Evolutionary conservation across 2,113 vertebrate genomes (phyloP).

Genomic region (Nicator chloris): DNA sequence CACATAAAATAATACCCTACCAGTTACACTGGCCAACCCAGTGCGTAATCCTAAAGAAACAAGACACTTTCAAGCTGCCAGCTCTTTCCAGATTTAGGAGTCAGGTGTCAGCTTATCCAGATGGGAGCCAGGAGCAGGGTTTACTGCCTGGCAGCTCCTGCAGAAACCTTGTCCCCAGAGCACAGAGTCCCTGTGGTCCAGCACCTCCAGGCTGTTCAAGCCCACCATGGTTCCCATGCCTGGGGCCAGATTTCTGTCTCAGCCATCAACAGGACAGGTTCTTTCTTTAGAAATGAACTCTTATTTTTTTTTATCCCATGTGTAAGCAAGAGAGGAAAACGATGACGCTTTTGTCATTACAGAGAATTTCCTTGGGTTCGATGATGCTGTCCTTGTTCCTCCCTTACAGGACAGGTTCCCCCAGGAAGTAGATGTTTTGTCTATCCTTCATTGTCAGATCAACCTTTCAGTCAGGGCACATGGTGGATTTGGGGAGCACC

Average conservation of each 20-base stretch:
- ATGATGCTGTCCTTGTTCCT: not conserved
- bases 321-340: not conserved
- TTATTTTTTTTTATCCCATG: not conserved
- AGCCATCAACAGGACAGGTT: not conserved
- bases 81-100: conserved; percentile 2
- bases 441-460: not conserved
- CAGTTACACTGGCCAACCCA: not conserved
- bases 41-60: not conserved
- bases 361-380: not conserved
- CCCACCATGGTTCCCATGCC: rapidly evolving
- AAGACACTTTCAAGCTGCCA: not conserved
- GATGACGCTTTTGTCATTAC: rapidly evolving
- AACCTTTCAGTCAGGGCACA: not conserved
- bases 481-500: not conserved
- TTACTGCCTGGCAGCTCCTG: not conserved
- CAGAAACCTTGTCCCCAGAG: not conserved
- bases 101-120: not conserved
- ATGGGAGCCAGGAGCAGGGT: not conserved
- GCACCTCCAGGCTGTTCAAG: not conserved
- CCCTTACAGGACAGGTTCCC: not conserved
- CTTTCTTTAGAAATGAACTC: not conserved
- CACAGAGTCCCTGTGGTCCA: not conserved
- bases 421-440: not conserved
- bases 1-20: not conserved
- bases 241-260: not conserved